Evolutionary conservation across 2,888 invertebrate genomes (phyloP).

Genomic region (Epistrophe grossulariae): DNA sequence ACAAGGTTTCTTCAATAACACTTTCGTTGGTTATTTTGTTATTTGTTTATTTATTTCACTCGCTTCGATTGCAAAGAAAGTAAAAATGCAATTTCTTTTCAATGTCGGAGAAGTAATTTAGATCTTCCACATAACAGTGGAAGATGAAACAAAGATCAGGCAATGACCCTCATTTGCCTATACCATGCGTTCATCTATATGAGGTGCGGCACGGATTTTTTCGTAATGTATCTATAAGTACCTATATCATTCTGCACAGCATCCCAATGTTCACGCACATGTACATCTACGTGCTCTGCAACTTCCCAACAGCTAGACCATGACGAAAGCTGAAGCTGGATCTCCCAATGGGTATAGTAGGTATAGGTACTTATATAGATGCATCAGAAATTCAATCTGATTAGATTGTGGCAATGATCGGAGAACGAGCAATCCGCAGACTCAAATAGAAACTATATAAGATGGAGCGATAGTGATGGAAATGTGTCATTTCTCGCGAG

Average conservation of each 20-base stretch:
- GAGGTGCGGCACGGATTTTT: slow-evolving; percentile 4
- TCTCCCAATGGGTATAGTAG: slow-evolving; percentile 21
- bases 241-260: neutral
- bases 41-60: slow-evolving; percentile 6
- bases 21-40: slow-evolving; percentile 66
- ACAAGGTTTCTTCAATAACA: slow-evolving; percentile 39
- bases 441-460: slow-evolving; percentile 65
- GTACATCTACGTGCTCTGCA: slow-evolving; percentile 7
- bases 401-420: slow-evolving; percentile 55
- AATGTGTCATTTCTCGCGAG: slow-evolving; percentile 71
- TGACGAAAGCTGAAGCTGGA: slow-evolving; percentile 41
- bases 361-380: neutral
- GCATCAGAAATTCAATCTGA: slow-evolving; percentile 69
- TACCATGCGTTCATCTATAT: slow-evolving; percentile 41
- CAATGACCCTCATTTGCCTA: slow-evolving; percentile 70
- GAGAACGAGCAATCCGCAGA: slow-evolving; percentile 25
- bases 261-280: slow-evolving; percentile 12
- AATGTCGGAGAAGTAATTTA: slow-evolving; percentile 61
- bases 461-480: slow-evolving; percentile 61
- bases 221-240: neutral
- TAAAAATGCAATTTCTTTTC: slow-evolving; percentile 60
- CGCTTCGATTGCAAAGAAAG: slow-evolving; percentile 53
- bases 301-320: slow-evolving; percentile 27
- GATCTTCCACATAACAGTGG: slow-evolving; percentile 50
- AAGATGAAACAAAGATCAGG: slow-evolving; percentile 65